Evolutionary conservation across 2,113 vertebrate genomes (phyloP).

Genomic region (Lampris incognitus): DNA sequence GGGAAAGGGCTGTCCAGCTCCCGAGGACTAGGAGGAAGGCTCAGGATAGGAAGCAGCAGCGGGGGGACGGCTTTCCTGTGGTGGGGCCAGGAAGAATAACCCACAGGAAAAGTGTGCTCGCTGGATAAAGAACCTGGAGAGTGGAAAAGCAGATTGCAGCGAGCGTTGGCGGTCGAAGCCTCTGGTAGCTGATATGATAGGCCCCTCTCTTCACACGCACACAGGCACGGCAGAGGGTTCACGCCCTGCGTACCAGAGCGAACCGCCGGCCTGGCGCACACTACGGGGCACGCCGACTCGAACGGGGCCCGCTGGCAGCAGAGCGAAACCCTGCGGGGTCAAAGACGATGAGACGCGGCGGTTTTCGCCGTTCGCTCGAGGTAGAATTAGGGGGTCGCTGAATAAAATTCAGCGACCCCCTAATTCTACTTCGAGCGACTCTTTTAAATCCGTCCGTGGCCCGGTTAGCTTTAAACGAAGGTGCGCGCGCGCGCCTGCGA

Average conservation of each 20-base stretch:
- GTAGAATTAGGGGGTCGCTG: no score
- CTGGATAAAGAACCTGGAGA: constrained; percentile 77
- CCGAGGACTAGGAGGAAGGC: constrained; percentile 62
- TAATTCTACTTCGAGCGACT: no score
- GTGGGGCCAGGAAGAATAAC: constrained; percentile 78
- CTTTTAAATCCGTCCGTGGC: constrained; percentile 1
- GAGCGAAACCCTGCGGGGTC: constrained; percentile 46
- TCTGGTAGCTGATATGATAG: constrained; percentile 68
- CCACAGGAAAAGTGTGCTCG: constrained; percentile 77
- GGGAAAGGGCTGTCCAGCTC: constrained; percentile 62
- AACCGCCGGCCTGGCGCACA: constrained; percentile 21
- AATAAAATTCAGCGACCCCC: no score
- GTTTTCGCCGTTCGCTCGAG: not conserved
- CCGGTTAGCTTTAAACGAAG: not conserved
- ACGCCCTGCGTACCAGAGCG: constrained; percentile 38
- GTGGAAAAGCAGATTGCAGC: constrained; percentile 76
- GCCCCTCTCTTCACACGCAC: constrained; percentile 75
- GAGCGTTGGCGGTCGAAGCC: constrained; percentile 56
- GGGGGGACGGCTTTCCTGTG: constrained; percentile 77
- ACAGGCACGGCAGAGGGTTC: constrained; percentile 34
- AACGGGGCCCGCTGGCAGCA: constrained; percentile 44
- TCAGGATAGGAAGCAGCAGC: constrained; percentile 73
- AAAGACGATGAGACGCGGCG: constrained; percentile 22
- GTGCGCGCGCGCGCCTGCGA: not conserved
- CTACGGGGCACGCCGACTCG: not conserved